phyloP scores from a whole-genome alignment of 2,797 vertebrate species.

The Scarus forsteni region DNA sequence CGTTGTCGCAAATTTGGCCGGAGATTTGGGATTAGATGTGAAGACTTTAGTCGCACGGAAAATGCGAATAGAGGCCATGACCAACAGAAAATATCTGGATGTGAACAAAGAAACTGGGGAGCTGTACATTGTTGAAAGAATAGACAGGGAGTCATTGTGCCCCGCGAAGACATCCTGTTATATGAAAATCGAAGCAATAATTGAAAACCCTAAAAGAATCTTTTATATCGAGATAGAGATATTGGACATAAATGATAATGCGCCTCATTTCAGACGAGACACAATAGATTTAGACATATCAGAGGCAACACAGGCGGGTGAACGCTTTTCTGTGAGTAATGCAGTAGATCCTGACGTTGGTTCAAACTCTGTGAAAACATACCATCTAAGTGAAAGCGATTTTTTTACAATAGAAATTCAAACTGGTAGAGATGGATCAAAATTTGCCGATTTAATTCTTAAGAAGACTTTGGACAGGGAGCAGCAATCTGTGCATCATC shows the following conservation, averaged over 20 bases:
- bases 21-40: conserved; percentile 66
- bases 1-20: conserved; percentile 69
- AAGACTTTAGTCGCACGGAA: conserved; percentile 62
- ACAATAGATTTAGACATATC: conserved; percentile 66
- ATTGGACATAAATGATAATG: conserved; percentile 67
- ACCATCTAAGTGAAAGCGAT: conserved; percentile 60
- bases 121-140: conserved; percentile 66
- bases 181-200: conserved; percentile 55
- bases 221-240: conserved; percentile 68
- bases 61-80: conserved; percentile 62
- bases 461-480: conserved; percentile 71
- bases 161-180: conserved; percentile 41
- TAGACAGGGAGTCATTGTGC: conserved; percentile 71
- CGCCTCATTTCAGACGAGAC: conserved; percentile 59
- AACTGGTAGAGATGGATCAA: conserved; percentile 62
- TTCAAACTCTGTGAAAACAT: conserved; percentile 59
- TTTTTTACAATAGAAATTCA: conserved; percentile 66
- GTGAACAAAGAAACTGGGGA: conserved; percentile 63
- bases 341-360: conserved; percentile 73
- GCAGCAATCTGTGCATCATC: conserved; percentile 60
- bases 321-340: conserved; percentile 69
- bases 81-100: conserved; percentile 58
- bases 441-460: conserved; percentile 68
- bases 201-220: conserved; percentile 66
- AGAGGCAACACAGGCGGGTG: conserved; percentile 52